Base-by-base conservation (phyloP, 2,797 vertebrate species). In the Falco novaeseelandiae region DNA sequence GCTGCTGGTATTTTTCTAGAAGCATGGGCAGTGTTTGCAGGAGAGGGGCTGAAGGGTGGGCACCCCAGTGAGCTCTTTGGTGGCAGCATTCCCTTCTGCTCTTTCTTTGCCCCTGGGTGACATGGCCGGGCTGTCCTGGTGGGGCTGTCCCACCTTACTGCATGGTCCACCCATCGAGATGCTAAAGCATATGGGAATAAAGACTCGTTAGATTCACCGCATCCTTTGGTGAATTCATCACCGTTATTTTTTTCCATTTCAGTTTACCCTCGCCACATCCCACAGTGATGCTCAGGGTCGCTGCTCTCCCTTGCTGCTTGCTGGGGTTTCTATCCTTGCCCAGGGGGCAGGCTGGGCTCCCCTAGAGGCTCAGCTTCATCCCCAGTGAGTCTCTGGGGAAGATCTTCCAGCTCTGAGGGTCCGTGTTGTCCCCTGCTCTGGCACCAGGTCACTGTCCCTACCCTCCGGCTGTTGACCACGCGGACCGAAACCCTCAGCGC, bases 11-110 rank as follows among this genome's bases (percentile, higher is more conserved):
- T 25, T 23, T 18, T 52, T 9, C n/a, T 18, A 14, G 5, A 21
- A 46, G 1, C 13, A 0, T 1, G 1, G 0, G 15, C 52, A 14
- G 59, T 1, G 32, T 23, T 36, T 0, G 8, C 42, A 3, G 51
- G 42, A 29, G 30, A 12, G 27, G 62, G 81, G 5, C 2, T 17
- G 82, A 44, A 58, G 62, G 62, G 12, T 1, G 40, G 61, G 59
- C 12, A 29, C 10, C 18, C 0, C 20, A 1, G 1, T 2, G 15
- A 34, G 82, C 14, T 5, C 32, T 20, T 22, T 17, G 46, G 51
- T 7, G 61, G 13, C 30, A 14, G 48, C 14, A 9, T 8, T 58
- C 48, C 58, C 8, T 48, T 4, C 38, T 9, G 73, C 54, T 63
- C 61, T 16, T 20, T 20, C 49, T 14, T 34, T 1, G 0, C 13